Percentiles rank a stretch among this genome's conserved stretches.
These are phyloP conservation scores for Anolis carolinensis DNA, from an alignment of 2,113 vertebrate genomes.

Conservation along the genomic window DNA sequence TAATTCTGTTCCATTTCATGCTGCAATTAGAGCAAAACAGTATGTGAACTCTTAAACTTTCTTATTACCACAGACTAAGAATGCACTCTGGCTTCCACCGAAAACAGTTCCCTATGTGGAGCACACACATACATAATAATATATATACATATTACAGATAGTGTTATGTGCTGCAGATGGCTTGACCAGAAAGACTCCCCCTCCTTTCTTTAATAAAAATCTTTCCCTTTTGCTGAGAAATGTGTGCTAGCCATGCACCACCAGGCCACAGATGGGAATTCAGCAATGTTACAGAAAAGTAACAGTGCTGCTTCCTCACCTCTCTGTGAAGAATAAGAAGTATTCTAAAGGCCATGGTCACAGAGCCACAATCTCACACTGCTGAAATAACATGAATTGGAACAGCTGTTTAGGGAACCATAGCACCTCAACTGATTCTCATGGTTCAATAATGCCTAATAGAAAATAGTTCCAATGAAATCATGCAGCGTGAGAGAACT, in stretches of 20 bases:
- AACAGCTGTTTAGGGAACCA: background rate
- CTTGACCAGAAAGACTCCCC: background rate
- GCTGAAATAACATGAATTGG: background rate
- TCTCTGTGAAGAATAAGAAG: background rate
- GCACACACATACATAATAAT: no score
- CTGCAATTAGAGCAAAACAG: conserved; percentile 3
- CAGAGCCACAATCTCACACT: background rate
- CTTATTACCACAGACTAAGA: background rate
- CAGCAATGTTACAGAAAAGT: background rate
- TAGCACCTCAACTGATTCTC: background rate
- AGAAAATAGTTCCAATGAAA: background rate
- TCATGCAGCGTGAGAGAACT: background rate
- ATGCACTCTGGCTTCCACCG: background rate
- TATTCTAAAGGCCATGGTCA: background rate
- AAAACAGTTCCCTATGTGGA: background rate
- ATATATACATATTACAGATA: background rate
- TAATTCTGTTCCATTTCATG: conserved; percentile 22
- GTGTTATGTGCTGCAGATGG: no score
- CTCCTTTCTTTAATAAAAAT: background rate
- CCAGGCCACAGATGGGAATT: background rate
- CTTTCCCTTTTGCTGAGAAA: background rate
- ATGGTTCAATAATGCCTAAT: background rate
- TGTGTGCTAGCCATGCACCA: background rate
- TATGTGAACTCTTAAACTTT: background rate
- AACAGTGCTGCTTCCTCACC: background rate